Conservation (phyloP, 2,113 vertebrate species). For the Megalops atlanticus region DNA sequence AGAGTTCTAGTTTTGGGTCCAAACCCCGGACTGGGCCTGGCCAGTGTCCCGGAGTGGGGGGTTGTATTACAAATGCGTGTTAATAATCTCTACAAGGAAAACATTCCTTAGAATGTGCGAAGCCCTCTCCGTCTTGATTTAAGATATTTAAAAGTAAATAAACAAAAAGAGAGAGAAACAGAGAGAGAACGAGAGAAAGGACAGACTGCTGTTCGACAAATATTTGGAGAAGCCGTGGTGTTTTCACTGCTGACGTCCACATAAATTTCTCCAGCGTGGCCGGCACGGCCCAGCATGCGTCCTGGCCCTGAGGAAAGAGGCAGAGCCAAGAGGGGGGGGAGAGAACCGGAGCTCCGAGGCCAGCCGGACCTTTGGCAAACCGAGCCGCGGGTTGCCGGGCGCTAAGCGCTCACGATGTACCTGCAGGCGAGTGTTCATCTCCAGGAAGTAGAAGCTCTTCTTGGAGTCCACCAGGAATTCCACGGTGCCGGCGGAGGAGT, state of each 20-base stretch:
- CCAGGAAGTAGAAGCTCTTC: slow-evolving; percentile 96
- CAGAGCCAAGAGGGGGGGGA: slow-evolving; percentile 53
- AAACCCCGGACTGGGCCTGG: slow-evolving; percentile 52
- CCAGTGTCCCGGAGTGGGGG: slow-evolving; percentile 35
- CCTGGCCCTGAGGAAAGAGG: slow-evolving; percentile 62
- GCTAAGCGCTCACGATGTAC: slow-evolving; percentile 60
- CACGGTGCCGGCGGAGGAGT: slow-evolving; percentile 95
- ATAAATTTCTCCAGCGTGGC: slow-evolving; percentile 73
- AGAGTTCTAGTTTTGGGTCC: neutral
- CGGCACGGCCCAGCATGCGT: slow-evolving; percentile 68
- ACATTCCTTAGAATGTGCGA: slow-evolving; percentile 65
- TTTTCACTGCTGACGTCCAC: slow-evolving; percentile 83
- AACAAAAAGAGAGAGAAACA: slow-evolving; percentile 18
- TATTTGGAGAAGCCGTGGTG: slow-evolving; percentile 70
- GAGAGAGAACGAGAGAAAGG: slow-evolving; percentile 46
- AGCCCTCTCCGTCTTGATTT: slow-evolving; percentile 55
- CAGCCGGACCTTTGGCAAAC: slow-evolving; percentile 37
- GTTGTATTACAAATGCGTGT: slow-evolving; percentile 40
- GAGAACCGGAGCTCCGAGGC: slow-evolving; percentile 45
- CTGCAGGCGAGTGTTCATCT: slow-evolving; percentile 99
- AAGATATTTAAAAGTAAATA: slow-evolving; percentile 45
- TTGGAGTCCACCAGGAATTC: slow-evolving; percentile 95
- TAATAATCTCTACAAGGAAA: slow-evolving; percentile 62
- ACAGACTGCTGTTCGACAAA: slow-evolving; percentile 75
- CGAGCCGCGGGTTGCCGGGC: slow-evolving; percentile 23